A percentile compares a stretch with the other conserved stretches of the same genome.
These are phyloP conservation scores for Vicugna pacos DNA, from an alignment of 2,113 vertebrate genomes.

Conservation along the genomic window DNA sequence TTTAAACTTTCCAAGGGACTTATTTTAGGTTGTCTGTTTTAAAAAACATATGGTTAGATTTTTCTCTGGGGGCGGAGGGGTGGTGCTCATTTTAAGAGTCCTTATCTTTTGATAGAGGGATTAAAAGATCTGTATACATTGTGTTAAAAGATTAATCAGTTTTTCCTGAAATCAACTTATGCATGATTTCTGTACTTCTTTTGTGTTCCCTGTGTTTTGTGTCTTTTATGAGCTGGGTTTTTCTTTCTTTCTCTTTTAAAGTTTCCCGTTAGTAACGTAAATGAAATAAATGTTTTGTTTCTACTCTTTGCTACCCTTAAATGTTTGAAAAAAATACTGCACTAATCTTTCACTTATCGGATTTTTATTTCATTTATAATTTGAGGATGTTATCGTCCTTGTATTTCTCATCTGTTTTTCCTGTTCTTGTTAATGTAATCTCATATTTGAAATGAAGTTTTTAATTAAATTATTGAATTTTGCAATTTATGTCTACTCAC, in stretches of 20 bases:
- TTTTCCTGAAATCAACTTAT: slow-evolving; percentile 1
- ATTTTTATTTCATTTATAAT: slow-evolving; percentile 16
- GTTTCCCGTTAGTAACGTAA: not conserved
- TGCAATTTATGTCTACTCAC: not conserved
- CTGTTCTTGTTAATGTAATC: not conserved
- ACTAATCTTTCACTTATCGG: not conserved
- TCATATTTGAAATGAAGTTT: not conserved
- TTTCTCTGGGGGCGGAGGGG: no score
- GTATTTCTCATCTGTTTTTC: not conserved
- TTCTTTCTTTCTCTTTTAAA: not conserved
- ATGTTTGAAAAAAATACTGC: not conserved
- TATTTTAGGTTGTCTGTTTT: not conserved
- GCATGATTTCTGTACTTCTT: not conserved
- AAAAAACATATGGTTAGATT: not conserved
- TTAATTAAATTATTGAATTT: not conserved
- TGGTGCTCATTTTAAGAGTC: not conserved
- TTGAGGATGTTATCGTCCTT: not conserved
- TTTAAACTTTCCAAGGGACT: not conserved
- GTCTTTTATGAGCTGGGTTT: not conserved
- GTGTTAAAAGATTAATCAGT: not conserved
- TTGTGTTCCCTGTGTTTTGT: not conserved
- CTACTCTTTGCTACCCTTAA: not conserved
- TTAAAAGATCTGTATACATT: not conserved
- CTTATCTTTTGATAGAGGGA: not conserved
- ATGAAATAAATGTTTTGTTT: not conserved